Percentiles rank a stretch among this genome's conserved stretches.
Conservation (phyloP, 2,113 vertebrate species). For the Pangasianodon gigas region DNA sequence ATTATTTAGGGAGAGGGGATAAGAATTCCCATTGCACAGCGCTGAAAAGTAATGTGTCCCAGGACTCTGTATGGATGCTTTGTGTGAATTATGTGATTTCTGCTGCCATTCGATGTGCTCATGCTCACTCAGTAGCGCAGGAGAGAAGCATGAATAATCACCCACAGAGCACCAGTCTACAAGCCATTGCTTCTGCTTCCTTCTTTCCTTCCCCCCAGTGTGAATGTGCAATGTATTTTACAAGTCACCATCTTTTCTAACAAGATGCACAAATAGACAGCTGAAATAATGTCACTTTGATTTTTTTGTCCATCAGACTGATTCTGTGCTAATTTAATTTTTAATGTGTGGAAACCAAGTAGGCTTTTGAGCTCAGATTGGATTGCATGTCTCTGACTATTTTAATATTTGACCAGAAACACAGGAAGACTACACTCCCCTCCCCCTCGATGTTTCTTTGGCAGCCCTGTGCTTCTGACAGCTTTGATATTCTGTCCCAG, state of each 20-base stretch:
- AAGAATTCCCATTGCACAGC: constrained; percentile 72
- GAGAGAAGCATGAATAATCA: constrained; percentile 35
- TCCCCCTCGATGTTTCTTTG: constrained; percentile 37
- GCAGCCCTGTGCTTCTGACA: constrained; percentile 28
- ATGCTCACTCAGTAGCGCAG: constrained; percentile 35
- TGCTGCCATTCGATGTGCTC: constrained; percentile 47
- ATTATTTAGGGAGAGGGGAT: constrained; percentile 70
- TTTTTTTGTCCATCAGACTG: not conserved
- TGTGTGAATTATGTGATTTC: constrained; percentile 53
- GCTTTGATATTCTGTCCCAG: constrained; percentile 45
- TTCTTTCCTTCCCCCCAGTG: not conserved
- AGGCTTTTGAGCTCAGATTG: not conserved
- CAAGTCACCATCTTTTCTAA: not conserved
- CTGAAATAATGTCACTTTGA: not conserved
- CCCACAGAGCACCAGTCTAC: constrained; percentile 15
- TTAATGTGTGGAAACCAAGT: not conserved
- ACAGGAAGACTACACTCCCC: not conserved
- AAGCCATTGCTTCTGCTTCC: not conserved
- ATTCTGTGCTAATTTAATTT: not conserved
- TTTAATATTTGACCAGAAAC: constrained; percentile 32
- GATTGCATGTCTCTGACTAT: constrained; percentile 15
- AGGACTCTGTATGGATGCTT: constrained; percentile 54
- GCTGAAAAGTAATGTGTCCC: constrained; percentile 65
- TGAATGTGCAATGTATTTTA: not conserved
- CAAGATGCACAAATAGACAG: not conserved